Evolutionary conservation across 2,113 vertebrate species (phyloP).

Genomic region (Gadus macrocephalus): DNA sequence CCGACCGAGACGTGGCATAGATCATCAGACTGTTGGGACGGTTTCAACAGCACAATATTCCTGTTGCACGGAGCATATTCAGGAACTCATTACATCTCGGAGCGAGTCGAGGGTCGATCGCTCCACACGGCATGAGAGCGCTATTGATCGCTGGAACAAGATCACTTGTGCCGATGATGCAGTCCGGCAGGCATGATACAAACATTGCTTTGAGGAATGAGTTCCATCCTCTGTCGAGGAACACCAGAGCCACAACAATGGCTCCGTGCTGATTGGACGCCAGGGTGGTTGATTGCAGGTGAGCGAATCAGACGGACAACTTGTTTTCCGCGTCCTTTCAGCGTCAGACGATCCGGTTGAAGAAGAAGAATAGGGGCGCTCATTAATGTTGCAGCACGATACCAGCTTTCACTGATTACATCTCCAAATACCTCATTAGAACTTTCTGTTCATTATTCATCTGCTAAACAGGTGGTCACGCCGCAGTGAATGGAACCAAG

Average conservation of each 20-base stretch:
- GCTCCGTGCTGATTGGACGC: neutral
- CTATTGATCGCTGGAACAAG: conserved; percentile 44
- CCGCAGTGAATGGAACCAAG: too few relatives aligned
- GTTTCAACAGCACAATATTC: conserved; percentile 55
- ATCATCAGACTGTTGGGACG: conserved; percentile 36
- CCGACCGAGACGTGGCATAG: conserved; percentile 45
- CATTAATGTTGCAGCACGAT: too few relatives aligned
- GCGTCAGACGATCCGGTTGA: too few relatives aligned
- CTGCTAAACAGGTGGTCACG: too few relatives aligned
- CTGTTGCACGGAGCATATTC: conserved; percentile 61
- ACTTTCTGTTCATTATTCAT: too few relatives aligned
- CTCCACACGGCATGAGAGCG: conserved; percentile 47
- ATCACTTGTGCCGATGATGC: conserved; percentile 29
- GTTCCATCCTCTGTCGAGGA: conserved; percentile 5
- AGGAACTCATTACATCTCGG: conserved; percentile 67
- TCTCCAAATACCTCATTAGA: too few relatives aligned
- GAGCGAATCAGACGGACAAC: too few relatives aligned
- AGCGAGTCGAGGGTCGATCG: conserved; percentile 52
- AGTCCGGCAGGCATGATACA: conserved; percentile 27
- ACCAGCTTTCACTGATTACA: too few relatives aligned
- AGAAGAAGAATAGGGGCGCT: too few relatives aligned
- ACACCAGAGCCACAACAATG: neutral
- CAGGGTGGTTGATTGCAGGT: too few relatives aligned
- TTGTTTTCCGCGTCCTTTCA: too few relatives aligned
- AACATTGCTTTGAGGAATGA: conserved; percentile 30